Base-by-base conservation (phyloP, 2,113 vertebrate species). In the Mustela lutreola region DNA sequence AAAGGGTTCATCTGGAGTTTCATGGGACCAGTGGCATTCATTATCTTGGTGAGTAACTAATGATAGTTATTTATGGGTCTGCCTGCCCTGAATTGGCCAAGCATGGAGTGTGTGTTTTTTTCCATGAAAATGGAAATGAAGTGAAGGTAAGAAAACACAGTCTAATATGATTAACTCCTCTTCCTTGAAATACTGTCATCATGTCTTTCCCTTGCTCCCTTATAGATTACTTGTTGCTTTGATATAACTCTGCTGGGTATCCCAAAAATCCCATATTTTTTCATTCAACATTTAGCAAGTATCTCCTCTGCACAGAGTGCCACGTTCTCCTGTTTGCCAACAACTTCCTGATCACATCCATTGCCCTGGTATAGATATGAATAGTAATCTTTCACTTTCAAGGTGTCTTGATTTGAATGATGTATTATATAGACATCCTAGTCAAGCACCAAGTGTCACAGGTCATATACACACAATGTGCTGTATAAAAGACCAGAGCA, bases 1-100 rank as follows among this genome's bases (percentile, higher is more conserved):
- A 95, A 95, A 11, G 67, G 83, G 33, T 99, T 99, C 96, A 97
- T 97, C 21, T 99, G 99, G 99, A 98, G 99, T 80, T 98, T 99
- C 80, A 97, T 98, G 21, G 99, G 99, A 1, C 99, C 99, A 11
- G 98, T 99, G 53, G 97, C 98, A 62, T 33, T 48, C 62, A 91
- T 99, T 65, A 97, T 99, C 90, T 86, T 80, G 93, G 99, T 99
- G 97, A 95, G 99, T 98, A 79, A 76, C 36, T 24, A 71, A 2
- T 48, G 60, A n/a, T 31, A 50, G 9, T 60, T 78, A 11, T 8
- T 63, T 63, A 28, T 42, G 65, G 19, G 7, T 24, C 36, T 65
- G 71, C 2, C 45, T 15, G 4, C 1, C 31, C 19, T 48, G 11
- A 22, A 39, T 16, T 73, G 11, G 9, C 21, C 48, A 42, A 67